Evolutionary conservation across 2,797 vertebrate species (phyloP).

Genomic region (Meda fulgida): DNA sequence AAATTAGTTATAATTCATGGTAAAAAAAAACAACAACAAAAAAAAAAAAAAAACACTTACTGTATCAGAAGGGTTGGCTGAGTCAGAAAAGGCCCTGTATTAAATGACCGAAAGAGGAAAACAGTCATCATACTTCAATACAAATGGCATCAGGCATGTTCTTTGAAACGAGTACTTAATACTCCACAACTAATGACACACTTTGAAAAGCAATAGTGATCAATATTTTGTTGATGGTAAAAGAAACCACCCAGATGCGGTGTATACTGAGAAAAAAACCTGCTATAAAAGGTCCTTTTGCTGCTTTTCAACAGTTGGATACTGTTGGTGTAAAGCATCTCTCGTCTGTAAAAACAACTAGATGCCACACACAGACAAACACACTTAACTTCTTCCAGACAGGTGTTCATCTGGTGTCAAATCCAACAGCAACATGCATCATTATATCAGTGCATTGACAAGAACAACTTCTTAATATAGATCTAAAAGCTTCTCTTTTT

Average conservation of each 20-base stretch:
- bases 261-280: neutral
- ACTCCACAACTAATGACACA: neutral
- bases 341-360: slow-evolving; percentile 45
- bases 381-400: slow-evolving; percentile 2
- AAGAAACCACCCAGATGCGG: neutral
- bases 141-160: neutral
- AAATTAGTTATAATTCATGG: no score
- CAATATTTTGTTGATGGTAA: neutral
- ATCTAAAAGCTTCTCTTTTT: neutral
- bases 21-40: no score
- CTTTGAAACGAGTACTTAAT: neutral
- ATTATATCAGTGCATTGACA: neutral
- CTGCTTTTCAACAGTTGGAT: slow-evolving; percentile 39
- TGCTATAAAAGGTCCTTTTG: slow-evolving; percentile 24
- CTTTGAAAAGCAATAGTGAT: neutral
- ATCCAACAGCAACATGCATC: neutral
- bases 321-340: slow-evolving; percentile 46
- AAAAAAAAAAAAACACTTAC: no score
- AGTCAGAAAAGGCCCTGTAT: neutral
- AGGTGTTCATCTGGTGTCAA: slow-evolving; percentile 4
- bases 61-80: no score
- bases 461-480: neutral
- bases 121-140: neutral
- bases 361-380: slow-evolving; percentile 31
- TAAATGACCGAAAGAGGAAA: neutral